Base-by-base conservation (phyloP, 1,140 invertebrate species). In the Lucilia cuprina region DNA sequence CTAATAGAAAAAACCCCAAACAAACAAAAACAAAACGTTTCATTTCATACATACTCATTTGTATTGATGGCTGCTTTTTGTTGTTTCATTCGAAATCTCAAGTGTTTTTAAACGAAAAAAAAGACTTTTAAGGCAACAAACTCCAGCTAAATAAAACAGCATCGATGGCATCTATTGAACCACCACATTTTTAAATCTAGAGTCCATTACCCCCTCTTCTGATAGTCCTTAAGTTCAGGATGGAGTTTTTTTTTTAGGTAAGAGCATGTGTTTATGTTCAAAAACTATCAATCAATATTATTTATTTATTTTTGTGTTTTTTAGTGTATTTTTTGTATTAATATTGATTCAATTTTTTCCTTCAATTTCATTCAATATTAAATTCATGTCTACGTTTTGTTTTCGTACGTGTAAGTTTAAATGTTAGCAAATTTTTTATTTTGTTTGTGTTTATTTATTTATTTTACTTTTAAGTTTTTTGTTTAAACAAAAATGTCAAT, bases 211-310 rank as follows among this genome's bases (percentile, higher is more conserved):
- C 50, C 50, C 17, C 12, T 13, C 50, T 55, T 4, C 41, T 55
- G 50, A 55, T 5, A 17, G 10, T 55, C 2, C 17, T 17, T 55
- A 55, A 55, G 10, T 55, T 17, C 0, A 17, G 50, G 50, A 55
- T 55, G 50, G 17, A 2, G 50, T 55, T 55, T 70, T 70, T 70
- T 70, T 70, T 25, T 70, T 2, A 30, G 65, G 65, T 70, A 70
- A 70, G n/a, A 47, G 34, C 77, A 80, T 80, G 47, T 80, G 41
- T 80, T 80, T 80, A 80, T 50, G 25, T 80, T 80, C 41, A 80
- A 21, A 50, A 80, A 80, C 77, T 80, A 80, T 80, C 77, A 80
- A 80, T 80, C 77, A 80, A 80, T 80, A 80, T 49, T 70, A 70
- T 70, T 70, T 70, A 21, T 60, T 60, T 60, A 60, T 60, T 60